These are phyloP conservation scores for Brachionus koreanus DNA, from an alignment of 1,140 invertebrate genomes.

Conservation along the genomic window DNA sequence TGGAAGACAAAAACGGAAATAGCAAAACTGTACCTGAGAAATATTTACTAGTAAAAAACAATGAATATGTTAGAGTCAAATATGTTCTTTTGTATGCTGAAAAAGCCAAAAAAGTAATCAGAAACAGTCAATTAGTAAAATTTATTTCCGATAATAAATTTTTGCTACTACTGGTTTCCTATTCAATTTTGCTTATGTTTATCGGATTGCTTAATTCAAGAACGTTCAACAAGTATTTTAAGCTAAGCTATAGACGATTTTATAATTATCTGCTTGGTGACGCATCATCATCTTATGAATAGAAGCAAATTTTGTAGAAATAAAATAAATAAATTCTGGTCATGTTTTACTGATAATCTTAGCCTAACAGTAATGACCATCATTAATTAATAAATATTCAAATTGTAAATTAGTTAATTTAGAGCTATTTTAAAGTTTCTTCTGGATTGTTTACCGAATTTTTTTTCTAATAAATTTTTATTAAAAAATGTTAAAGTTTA, in stretches of 20 bases:
- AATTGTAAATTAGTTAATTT: neutral
- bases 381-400: neutral
- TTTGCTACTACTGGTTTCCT: neutral
- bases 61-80: constrained; percentile 70
- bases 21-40: constrained; percentile 65
- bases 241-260: constrained; percentile 22
- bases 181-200: constrained; percentile 37
- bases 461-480: neutral
- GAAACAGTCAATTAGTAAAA: neutral
- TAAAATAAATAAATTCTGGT: neutral
- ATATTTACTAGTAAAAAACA: constrained; percentile 72
- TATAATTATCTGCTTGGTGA: constrained; percentile 38
- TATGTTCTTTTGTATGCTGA: constrained; percentile 70
- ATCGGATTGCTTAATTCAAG: constrained; percentile 38
- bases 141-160: constrained; percentile 25
- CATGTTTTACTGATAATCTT: neutral
- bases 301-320: neutral
- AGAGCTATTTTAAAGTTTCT: neutral
- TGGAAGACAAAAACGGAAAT: constrained; percentile 51
- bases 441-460: neutral
- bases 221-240: constrained; percentile 5
- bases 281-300: neutral
- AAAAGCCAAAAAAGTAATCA: neutral
- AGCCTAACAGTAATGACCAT: neutral
- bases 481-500: neutral